Base-by-base conservation (phyloP, 2,797 vertebrate genomes). In the Typhlichthys subterraneus region DNA sequence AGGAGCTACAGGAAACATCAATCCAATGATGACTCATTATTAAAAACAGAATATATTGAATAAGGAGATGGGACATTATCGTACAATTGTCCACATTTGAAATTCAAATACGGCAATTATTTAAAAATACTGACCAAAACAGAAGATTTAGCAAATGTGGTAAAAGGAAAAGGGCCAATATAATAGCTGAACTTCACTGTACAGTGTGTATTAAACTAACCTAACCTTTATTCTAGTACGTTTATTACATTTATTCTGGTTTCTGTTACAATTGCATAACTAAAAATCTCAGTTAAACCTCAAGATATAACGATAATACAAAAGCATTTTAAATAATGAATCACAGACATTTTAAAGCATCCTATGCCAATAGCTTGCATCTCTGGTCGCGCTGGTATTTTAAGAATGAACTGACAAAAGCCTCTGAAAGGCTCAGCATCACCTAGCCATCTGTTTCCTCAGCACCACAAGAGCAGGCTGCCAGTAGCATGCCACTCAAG, bases 401-500 rank as follows among this genome's bases (percentile, higher is more conserved):
- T 49, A 83, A 72, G 69, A 81, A 69, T 65, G 67, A 74, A 63
- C 61, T 53, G 67, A 86, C 80, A 72, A 73, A 82, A 77, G 68
- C 82, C 80, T 68, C 72, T 72, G 82, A 76, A 72, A 81, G 78
- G 54, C 74, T 72, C 69, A 75, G 73, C 80, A 63, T 76, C 70
- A 88, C 86, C 82, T 82, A 80, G 72, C 92, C 92, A 93, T 92
- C 92, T 93, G 91, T 83, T 90, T 83, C 89, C 7, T 45, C 90
- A 89, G 88, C 87, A 83, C 81, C 87, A 80, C 78, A 79, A 69
- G 79, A 63, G 14, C 38, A 7, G 12, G 49, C 49, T 56, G 86
- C 90, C 89, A 92, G 84, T 70, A 82, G 60, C 72, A 79, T 59
- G 52, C 81, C 61, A 68, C 70, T 70, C 53, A 65, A 63, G 60